Percentiles rank a stretch among this genome's conserved stretches.
These are phyloP conservation scores for Gobionotothen gibberifrons DNA, from an alignment of 2,797 vertebrate genomes.

Conservation along the genomic window DNA sequence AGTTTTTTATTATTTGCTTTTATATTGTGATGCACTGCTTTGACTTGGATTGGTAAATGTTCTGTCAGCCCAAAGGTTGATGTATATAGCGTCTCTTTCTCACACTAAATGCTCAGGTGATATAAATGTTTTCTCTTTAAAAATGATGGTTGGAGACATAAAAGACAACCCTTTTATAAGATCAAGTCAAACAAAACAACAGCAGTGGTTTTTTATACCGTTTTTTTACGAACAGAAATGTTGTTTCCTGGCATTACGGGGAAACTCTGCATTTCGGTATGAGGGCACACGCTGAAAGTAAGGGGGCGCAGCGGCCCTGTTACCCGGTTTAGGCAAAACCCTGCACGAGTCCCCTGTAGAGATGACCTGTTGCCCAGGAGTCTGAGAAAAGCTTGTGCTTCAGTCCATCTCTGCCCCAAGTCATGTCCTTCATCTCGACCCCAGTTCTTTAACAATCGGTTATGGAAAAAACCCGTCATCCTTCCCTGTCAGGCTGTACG, in stretches of 20 bases:
- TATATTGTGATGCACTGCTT: slow-evolving; percentile 3
- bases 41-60: neutral
- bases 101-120: neutral
- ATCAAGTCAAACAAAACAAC: too few species aligned
- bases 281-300: too few species aligned
- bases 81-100: neutral
- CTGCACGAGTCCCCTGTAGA: too few species aligned
- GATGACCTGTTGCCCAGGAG: too few species aligned
- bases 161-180: neutral
- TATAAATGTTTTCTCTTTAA: neutral
- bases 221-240: too few species aligned
- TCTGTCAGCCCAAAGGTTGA: neutral
- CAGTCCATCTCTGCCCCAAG: neutral
- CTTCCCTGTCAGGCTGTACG: neutral
- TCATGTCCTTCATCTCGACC: neutral
- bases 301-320: too few species aligned
- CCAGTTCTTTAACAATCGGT: neutral
- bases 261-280: too few species aligned
- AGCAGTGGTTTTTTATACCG: too few species aligned
- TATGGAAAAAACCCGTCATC: neutral
- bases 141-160: neutral
- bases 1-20: slow-evolving; percentile 2
- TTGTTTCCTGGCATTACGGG: too few species aligned
- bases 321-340: neutral
- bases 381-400: neutral